Evolutionary conservation across 2,888 invertebrate genomes (phyloP).

Genomic region (Rhagonycha fulva): DNA sequence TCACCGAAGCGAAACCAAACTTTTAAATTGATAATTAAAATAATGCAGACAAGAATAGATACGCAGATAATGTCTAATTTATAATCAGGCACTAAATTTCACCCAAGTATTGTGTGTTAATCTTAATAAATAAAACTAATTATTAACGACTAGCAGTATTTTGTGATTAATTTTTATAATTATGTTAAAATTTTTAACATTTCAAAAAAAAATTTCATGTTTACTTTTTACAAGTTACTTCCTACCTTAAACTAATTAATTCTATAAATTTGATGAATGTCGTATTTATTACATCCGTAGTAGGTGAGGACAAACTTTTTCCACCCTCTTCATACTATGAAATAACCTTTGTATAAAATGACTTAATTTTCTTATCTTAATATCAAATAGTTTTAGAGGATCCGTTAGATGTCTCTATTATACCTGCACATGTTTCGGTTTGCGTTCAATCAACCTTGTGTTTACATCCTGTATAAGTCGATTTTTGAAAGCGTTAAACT

Average conservation of each 20-base stretch:
- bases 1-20: slow-evolving; percentile 7
- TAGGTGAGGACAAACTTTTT: not conserved
- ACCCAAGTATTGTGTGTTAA: slow-evolving; percentile 22
- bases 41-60: slow-evolving; percentile 13
- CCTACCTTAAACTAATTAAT: not conserved
- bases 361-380: not conserved
- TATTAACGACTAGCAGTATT: slow-evolving; percentile 1
- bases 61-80: slow-evolving; percentile 10
- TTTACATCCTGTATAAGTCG: not conserved
- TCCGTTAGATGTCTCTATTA: not conserved
- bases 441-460: not conserved
- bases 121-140: slow-evolving; percentile 8
- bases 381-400: not conserved
- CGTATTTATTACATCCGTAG: not conserved
- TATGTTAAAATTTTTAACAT: not conserved
- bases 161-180: not conserved
- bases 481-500: not conserved
- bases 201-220: not conserved
- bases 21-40: slow-evolving; percentile 25
- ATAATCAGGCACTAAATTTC: slow-evolving; percentile 16
- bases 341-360: not conserved
- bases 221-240: not conserved
- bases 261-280: not conserved
- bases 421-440: not conserved
- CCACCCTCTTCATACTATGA: not conserved